phyloP scores from a whole-genome alignment of 2,797 vertebrate genomes.

The Orientallactaga sibirica region DNA sequence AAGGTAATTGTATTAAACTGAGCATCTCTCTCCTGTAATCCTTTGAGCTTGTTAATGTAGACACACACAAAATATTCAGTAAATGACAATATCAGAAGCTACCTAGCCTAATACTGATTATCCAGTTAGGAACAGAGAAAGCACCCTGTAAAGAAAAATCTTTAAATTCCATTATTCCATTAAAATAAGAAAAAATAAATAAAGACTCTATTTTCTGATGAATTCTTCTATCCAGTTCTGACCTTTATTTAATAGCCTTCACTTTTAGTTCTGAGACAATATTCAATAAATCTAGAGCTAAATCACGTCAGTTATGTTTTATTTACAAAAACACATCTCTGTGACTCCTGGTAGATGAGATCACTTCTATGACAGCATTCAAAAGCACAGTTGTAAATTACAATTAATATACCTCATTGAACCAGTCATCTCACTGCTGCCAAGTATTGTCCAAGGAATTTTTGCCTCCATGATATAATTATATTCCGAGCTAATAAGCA shows the following conservation, averaged over 20 bases:
- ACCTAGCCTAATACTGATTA: background rate
- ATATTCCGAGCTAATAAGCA: conserved; percentile 54
- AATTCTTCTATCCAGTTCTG: conserved; percentile 3
- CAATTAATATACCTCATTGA: conserved; percentile 52
- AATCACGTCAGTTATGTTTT: background rate
- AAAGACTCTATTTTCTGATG: background rate
- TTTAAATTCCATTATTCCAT: background rate
- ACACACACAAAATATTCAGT: background rate
- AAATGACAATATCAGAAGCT: background rate
- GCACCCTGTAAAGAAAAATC: background rate
- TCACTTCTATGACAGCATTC: conserved; percentile 44
- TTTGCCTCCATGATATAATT: conserved; percentile 39
- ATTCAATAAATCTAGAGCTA: conserved; percentile 45
- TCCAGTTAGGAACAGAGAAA: background rate
- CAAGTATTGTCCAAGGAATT: conserved; percentile 47
- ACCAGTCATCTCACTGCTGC: background rate
- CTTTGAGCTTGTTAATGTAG: background rate
- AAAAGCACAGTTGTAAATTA: conserved; percentile 59
- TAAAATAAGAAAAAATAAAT: background rate
- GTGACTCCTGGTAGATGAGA: conserved; percentile 4
- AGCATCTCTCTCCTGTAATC: background rate
- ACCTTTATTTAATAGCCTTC: conserved; percentile 8
- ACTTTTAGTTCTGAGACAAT: background rate
- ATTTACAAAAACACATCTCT: conserved; percentile 34
- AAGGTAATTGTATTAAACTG: background rate